Percentiles rank a stretch among this genome's conserved stretches.
Conservation (phyloP, 2,888 invertebrate genomes). For the Eristalinus sepulchralis region DNA sequence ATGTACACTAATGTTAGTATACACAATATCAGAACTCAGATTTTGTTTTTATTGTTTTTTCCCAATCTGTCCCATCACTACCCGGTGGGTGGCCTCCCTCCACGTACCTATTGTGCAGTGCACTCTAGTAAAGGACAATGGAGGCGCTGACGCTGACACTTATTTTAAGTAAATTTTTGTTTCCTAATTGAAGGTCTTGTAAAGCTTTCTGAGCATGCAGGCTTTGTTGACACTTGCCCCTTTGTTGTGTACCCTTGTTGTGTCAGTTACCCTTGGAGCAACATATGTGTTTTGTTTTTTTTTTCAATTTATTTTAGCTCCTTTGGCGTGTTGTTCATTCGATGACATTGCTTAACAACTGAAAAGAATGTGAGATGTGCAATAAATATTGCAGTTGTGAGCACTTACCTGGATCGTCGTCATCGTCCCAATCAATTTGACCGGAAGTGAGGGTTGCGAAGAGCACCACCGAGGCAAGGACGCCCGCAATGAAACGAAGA, state of each 20-base stretch:
- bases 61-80: background rate
- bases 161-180: slow-evolving; percentile 67
- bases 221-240: slow-evolving; percentile 57
- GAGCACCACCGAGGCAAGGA: slow-evolving; percentile 76
- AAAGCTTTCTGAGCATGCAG: background rate
- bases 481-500: slow-evolving; percentile 74
- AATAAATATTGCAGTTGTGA: background rate
- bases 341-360: slow-evolving; percentile 1
- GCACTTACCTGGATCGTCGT: slow-evolving; percentile 81
- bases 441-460: slow-evolving; percentile 78
- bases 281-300: slow-evolving; percentile 2
- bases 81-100: slow-evolving; percentile 11
- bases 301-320: background rate
- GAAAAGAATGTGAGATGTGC: slow-evolving; percentile 7
- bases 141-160: slow-evolving; percentile 62
- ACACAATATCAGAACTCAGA: slow-evolving; percentile 30
- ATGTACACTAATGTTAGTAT: background rate
- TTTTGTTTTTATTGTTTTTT: slow-evolving; percentile 18
- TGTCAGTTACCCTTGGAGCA: slow-evolving; percentile 60
- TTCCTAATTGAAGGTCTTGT: slow-evolving; percentile 66
- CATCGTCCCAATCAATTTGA: slow-evolving; percentile 82
- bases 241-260: slow-evolving; percentile 30
- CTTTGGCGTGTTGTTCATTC: background rate
- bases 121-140: slow-evolving; percentile 64
- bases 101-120: slow-evolving; percentile 54